These are phyloP conservation scores for Neolamprologus devosi DNA, from an alignment of 2,113 vertebrate species.

Conservation along the genomic window DNA sequence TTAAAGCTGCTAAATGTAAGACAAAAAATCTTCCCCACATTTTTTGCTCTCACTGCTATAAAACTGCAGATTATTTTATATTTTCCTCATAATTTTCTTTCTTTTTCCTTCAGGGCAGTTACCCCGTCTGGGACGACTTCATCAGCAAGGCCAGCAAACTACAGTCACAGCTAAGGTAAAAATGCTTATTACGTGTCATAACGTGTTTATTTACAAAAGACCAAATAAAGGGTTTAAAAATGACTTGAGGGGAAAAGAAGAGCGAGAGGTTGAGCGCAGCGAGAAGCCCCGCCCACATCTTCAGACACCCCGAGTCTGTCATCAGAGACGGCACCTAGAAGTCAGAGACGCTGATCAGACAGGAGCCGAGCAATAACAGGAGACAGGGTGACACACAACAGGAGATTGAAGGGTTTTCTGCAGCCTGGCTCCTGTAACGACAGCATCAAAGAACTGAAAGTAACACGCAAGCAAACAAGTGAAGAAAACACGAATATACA, in stretches of 20 bases:
- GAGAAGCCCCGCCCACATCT: background rate
- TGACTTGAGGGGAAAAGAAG: background rate
- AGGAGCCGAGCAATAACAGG: background rate
- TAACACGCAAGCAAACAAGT: background rate
- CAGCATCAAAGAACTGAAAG: background rate
- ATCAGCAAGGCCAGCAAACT: slow-evolving; percentile 76
- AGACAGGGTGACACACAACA: accelerated
- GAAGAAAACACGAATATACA: background rate
- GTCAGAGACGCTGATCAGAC: background rate
- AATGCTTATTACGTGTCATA: background rate
- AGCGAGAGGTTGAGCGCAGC: background rate
- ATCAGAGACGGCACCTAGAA: background rate
- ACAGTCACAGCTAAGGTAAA: slow-evolving; percentile 74
- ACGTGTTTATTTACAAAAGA: background rate
- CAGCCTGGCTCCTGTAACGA: background rate
- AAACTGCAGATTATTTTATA: background rate
- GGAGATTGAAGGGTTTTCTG: background rate
- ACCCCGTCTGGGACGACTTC: slow-evolving; percentile 77
- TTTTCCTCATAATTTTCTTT: background rate
- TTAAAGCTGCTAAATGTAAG: background rate
- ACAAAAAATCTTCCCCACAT: background rate
- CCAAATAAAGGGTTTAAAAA: background rate
- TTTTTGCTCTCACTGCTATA: accelerated
- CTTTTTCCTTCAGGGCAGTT: slow-evolving; percentile 61
- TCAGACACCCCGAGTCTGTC: background rate